Percentiles rank a stretch among this genome's conserved stretches.
Conservation (phyloP, 2,113 vertebrate genomes). For the Zosterops hypoxanthus region DNA sequence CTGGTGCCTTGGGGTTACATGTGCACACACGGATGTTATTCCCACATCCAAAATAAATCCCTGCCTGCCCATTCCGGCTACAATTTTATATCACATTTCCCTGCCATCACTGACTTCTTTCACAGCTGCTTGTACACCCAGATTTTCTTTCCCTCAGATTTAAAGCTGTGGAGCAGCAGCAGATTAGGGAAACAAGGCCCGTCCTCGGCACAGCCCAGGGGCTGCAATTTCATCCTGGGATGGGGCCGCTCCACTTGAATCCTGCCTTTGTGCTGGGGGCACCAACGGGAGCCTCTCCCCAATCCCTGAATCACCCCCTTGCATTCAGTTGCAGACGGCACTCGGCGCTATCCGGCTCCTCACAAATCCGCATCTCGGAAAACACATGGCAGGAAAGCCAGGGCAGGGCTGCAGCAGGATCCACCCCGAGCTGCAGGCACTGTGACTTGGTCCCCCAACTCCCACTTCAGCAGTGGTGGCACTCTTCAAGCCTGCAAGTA, state of each 20-base stretch:
- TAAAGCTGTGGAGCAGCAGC: background rate
- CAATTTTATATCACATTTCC: background rate
- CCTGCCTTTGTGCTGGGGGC: slow-evolving; percentile 8
- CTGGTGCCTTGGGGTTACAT: accelerated
- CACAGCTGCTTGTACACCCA: background rate
- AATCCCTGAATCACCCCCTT: background rate
- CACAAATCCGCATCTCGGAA: background rate
- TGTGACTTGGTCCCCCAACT: background rate
- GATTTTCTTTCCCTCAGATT: background rate
- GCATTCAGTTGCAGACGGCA: background rate
- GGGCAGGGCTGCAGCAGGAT: background rate
- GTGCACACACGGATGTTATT: accelerated
- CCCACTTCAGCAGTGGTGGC: background rate
- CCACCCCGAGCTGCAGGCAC: background rate
- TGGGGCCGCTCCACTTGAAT: background rate
- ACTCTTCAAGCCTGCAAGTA: background rate
- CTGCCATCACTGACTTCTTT: background rate
- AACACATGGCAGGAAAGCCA: background rate
- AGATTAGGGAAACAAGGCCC: background rate
- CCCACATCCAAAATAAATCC: background rate
- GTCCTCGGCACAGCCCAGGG: background rate
- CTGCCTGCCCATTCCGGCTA: background rate
- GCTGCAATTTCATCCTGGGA: background rate
- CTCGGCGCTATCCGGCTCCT: background rate
- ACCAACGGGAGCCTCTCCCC: background rate